Evolutionary conservation across 2,888 invertebrate species (phyloP).

Genomic region (Spilosoma lubricipeda): DNA sequence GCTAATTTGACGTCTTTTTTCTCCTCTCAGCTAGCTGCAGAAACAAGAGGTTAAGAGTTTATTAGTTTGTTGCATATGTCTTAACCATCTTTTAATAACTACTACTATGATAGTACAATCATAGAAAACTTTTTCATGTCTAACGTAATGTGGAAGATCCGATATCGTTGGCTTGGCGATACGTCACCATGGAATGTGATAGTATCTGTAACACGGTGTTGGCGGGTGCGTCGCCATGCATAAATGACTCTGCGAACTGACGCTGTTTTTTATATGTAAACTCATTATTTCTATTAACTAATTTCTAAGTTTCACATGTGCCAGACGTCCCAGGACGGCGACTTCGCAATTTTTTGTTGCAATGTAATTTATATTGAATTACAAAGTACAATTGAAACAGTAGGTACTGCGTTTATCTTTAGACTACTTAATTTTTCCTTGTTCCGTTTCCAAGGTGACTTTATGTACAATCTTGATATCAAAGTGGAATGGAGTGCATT

Average conservation of each 20-base stretch:
- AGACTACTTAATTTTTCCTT: constrained; percentile 10
- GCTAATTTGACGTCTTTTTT: neutral
- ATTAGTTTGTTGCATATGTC: neutral
- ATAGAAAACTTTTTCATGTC: too few relatives aligned
- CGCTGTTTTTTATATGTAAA: neutral
- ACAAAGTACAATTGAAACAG: neutral
- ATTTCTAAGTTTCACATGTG: too few relatives aligned
- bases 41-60: neutral
- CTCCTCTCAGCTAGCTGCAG: neutral
- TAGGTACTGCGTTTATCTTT: constrained; percentile 1
- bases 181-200: too few relatives aligned
- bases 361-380: neutral
- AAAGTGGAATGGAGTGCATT: neutral
- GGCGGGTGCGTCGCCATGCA: neutral
- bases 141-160: too few relatives aligned
- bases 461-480: neutral
- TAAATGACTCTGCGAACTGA: neutral
- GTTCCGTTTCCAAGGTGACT: constrained; percentile 6
- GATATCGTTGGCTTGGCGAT: too few relatives aligned
- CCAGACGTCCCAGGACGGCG: neutral
- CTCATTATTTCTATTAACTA: neutral
- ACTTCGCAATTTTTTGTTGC: too few relatives aligned
- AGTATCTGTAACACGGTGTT: too few relatives aligned
- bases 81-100: too few relatives aligned
- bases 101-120: too few relatives aligned